These are phyloP conservation scores for Branchellion lobata DNA, from an alignment of 2,888 invertebrate genomes.

Conservation along the genomic window DNA sequence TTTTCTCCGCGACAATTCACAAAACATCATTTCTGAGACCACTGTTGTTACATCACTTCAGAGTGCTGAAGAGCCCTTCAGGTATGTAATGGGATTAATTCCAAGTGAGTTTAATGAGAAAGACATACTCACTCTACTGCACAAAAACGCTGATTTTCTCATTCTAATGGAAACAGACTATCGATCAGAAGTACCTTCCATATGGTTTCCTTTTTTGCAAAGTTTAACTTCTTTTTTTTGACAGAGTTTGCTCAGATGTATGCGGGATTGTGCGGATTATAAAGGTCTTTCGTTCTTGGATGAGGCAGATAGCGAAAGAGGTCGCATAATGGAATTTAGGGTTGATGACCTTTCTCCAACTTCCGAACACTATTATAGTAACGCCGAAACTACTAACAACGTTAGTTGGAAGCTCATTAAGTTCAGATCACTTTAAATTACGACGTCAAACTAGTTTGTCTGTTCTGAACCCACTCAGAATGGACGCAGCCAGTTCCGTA, in stretches of 20 bases:
- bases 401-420: neutral
- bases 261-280: neutral
- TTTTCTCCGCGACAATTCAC: no score
- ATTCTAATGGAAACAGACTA: neutral
- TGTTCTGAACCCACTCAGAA: no score
- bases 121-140: neutral
- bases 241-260: neutral
- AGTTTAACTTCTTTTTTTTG: neutral
- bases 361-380: neutral
- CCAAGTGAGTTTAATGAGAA: no score
- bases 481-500: no score
- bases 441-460: no score
- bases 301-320: neutral
- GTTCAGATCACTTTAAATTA: neutral
- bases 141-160: neutral
- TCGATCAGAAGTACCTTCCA: neutral
- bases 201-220: neutral
- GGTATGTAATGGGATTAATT: no score
- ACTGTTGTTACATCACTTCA: no score
- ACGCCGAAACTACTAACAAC: neutral
- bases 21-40: no score
- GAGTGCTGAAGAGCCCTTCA: no score
- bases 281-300: neutral
- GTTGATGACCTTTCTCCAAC: neutral
- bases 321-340: neutral